Base-by-base conservation (phyloP, 2,888 invertebrate species). In the Chironomus tentans region DNA sequence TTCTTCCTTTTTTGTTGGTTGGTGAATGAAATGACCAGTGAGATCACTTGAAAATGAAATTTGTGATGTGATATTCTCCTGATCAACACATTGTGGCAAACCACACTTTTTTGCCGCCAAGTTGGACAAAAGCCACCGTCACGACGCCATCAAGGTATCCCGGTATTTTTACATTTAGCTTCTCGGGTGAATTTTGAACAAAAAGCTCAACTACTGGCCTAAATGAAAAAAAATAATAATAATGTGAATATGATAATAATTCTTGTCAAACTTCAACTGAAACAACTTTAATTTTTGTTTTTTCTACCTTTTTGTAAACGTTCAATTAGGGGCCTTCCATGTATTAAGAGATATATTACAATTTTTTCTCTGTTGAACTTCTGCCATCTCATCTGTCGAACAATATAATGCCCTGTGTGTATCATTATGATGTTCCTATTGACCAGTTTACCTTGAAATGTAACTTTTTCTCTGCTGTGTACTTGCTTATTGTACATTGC, bases 371-470 rank as follows among this genome's bases (percentile, higher is more conserved):
- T 28, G 28, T 28, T 28, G 5, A 69, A n/a, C 65, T 65, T 21
- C 2, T 21, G 18, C 10, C 13, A 24, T 22, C 24, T 18, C 24
- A 12, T 12, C 18, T 65, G 65, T 24, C 22, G 65, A 24, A 56
- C 56, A 15, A 65, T 65, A 65, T 24, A 65, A 65, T 65, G 12
- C 65, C 18, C 6, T 65, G 38, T 21, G 2, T 72, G 62, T 72
- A 46, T 72, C 62, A 72, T 72, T 71, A 62, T 61, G 72, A 72
- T 72, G 62, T 24, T 72, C 62, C 28, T 18, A 24, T 72, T 72
- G 61, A 72, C 72, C 62, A 28, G 72, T 50, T 72, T 38, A 50
- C 72, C 72, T 72, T 72, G 72, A 38, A 72, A 38, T 7, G 12
- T 13, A 65, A 24, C 28, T 21, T 65, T 28, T 38, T 10, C 38